Evolutionary conservation across 2,797 vertebrate species (phyloP).

Genomic region (Sciaenops ocellatus): DNA sequence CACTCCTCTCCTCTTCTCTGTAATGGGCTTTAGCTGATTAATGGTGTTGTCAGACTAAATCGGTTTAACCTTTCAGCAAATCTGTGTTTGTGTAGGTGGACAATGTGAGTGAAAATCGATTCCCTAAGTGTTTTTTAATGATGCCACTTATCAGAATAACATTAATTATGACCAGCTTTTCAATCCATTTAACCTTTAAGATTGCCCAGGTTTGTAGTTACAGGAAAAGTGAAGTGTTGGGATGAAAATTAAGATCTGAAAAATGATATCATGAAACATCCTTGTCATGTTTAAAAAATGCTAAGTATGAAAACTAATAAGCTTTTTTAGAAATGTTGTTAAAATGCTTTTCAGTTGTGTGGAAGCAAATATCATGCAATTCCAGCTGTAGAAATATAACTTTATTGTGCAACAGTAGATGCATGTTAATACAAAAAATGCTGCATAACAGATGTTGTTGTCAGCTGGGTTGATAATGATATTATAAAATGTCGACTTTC

Average conservation of each 20-base stretch:
- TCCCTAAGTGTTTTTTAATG: slow-evolving; percentile 57
- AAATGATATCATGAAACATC: neutral
- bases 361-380: neutral
- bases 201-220: neutral
- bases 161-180: slow-evolving; percentile 11
- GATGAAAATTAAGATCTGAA: neutral
- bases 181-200: slow-evolving; percentile 27
- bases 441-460: neutral
- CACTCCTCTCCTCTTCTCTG: slow-evolving; percentile 23
- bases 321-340: slow-evolving; percentile 3
- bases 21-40: slow-evolving; percentile 38
- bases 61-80: slow-evolving; percentile 50
- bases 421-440: neutral
- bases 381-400: neutral
- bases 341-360: neutral
- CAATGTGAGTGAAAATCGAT: slow-evolving; percentile 43
- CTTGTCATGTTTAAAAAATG: neutral
- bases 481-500: neutral
- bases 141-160: slow-evolving; percentile 41
- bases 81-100: slow-evolving; percentile 52
- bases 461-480: neutral
- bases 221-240: neutral
- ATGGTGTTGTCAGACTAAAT: slow-evolving; percentile 46
- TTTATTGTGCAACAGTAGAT: neutral
- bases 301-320: neutral